Base-by-base conservation (phyloP, 2,113 vertebrate genomes). In the Glareola pratincola region DNA sequence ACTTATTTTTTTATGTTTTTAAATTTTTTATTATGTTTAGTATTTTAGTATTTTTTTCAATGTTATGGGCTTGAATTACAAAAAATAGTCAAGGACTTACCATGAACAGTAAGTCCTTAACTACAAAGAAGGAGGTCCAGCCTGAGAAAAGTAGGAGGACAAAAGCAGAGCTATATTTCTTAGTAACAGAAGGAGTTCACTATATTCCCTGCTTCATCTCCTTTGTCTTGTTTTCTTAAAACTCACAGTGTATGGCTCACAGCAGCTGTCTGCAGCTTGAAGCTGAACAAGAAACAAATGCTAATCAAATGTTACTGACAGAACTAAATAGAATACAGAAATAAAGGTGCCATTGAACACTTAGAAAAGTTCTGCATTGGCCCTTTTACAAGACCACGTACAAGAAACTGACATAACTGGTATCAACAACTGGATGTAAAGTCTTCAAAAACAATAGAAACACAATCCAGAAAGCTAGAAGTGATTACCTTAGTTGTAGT, bases 191-290 rank as follows among this genome's bases (percentile, higher is more conserved):
- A 41, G 14, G 39, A 45, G 41, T 66, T 66, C 54, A 37, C 41
- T 78, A 41, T 15, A 50, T 59, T 92, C n/a, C 17, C 60, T 73
- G 7, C 45, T 90, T 82, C 39, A 53, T 34, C 23, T 82, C 51
- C 26, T 91, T 69, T 77, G 8, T 62, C 54, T 81, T 57, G 21
- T 77, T 84, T 77, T 74, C 68, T 95, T 57, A 73, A 79, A 71
- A 68, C 34, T 88, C 36, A 76, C 45, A 85, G 20, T 20, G 8
- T 24, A 27, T 5, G 20, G 50, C 19, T 88, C 34, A 43, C 50
- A 91, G 59, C 76, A 96, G 86, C 80, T 91, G 83, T 27, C 20
- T 62, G 32, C 72, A 95, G 75, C 79, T 66, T 94, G 72, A 72
- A 66, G 45, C 2, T 53, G 34, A 79, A 54, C 1, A 4, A 63